These are phyloP conservation scores for Cynocephalus volans DNA, from an alignment of 2,113 vertebrate species.

Conservation along the genomic window DNA sequence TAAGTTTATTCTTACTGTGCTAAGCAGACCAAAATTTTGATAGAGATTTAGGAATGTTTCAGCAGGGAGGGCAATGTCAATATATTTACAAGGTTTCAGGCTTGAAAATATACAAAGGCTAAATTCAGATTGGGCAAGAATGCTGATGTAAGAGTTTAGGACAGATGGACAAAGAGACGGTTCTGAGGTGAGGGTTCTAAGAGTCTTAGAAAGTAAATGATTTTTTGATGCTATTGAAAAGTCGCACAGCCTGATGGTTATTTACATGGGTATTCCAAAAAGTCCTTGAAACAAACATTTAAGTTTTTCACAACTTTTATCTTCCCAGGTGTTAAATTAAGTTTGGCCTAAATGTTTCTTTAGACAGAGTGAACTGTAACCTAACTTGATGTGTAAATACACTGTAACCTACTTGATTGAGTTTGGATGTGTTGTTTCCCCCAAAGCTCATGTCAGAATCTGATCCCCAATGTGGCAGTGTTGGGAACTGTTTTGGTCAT, in stretches of 20 bases:
- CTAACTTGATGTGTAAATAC: no score
- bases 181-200: not conserved
- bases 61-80: not conserved
- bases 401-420: no score
- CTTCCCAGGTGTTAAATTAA: not conserved
- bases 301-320: not conserved
- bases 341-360: no score
- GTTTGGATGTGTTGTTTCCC: no score
- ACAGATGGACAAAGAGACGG: not conserved
- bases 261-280: not conserved
- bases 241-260: not conserved
- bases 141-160: not conserved
- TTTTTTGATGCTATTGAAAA: not conserved
- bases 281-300: not conserved
- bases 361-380: no score
- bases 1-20: not conserved
- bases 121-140: not conserved
- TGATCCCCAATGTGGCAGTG: no score
- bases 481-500: no score
- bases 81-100: not conserved
- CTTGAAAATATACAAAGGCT: fast-evolving
- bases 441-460: no score
- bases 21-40: not conserved
- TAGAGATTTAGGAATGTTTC: not conserved
- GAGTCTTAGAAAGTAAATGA: not conserved